Evolutionary conservation across 2,888 invertebrate genomes (phyloP), one percentile per base, ranked within the genome.

Genomic region (Neoaliturus tenellus): DNA sequence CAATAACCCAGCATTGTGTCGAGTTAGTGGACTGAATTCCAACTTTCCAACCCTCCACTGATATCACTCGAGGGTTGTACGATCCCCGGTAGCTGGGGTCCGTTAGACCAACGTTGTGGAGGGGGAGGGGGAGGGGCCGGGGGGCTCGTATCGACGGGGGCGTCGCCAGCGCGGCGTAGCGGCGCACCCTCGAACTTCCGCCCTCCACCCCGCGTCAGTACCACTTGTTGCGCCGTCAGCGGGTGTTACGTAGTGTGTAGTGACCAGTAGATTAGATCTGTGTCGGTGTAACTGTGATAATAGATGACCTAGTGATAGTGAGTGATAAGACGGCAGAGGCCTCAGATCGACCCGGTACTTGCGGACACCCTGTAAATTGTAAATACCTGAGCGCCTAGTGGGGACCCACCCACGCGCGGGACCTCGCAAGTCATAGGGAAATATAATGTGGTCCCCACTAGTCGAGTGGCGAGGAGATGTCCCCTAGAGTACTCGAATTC

Each of bases 271-370:
- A 28, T 62, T 62, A 62, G 62, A 62, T 28, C 62, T 28, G 62
- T 62, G 62, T 62, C 62, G 31, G 28, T 62, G 62, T 62, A 2
- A 25, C 62, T 62, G 62, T 62, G 62, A 62, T 62, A 62, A 31
- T 51, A 51, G 51, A 51, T 51, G 23, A 51, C 51, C 20, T 62
- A 62, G 62, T 62, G 62, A 31, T 62, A 62, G 62, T 62, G 62
- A n/a, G n/a, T 51, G 4, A 44, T 8, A 20, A 62, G 62, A 62
- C 28, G 51, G 6, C 12, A 25, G 62, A 17, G 20, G 20, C 28
- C 31, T 6, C 51, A n/a, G n/a, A n/a, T n/a, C n/a, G n/a, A n/a
- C n/a, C n/a, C n/a, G n/a, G n/a, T n/a, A n/a, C n/a, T n/a, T n/a
- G n/a, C n/a, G n/a, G n/a, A n/a, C n/a, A n/a, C 51, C 6, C 41